Evolutionary conservation across 2,888 invertebrate species (phyloP), one percentile per base, ranked within the genome.

Genomic region (Netelia virgata): DNA sequence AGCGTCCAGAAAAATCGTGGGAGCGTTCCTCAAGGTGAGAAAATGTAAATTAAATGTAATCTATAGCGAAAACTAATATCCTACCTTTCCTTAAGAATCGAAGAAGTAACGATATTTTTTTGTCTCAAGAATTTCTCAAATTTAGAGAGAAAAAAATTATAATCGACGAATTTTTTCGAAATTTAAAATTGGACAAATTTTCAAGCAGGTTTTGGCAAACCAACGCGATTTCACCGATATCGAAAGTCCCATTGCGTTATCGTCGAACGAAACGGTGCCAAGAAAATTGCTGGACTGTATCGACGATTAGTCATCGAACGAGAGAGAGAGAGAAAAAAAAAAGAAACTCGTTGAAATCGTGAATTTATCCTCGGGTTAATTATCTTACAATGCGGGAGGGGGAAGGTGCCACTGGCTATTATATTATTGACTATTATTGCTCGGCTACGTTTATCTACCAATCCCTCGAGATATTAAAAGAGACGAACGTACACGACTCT

Each of bases 181-280:
- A 36, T 36, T 36, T 6, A 6, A 36, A 6, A 36, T 36, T 36
- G 36, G 36, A 1, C 36, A 6, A 36, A 36, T 5, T 11, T 47
- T 47, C 1, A 47, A 69, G n/a, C n/a, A 3, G 16, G 47, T 70
- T 74, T 69, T 41, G 74, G 18, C n/a, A n/a, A n/a, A 36, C 53
- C 66, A 82, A 53, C 8, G 9, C 70, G 72, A 84, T 76, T 80
- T 72, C 80, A 36, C 72, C 76, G 73, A 80, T 84, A 80, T 80
- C 57, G 76, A 72, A 76, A 73, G 68, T 84, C 73, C 8, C 66
- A 76, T 84, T 84, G 80, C 76, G 66, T 72, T 82, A 77, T 82
- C 76, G 66, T 66, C 14, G 23, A 72, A 72, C 72, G 72, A 55
- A 57, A 82, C 59, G 18, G 47, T 20, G 53, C 53, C 55, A 20